These are phyloP conservation scores for Gortyna flavago DNA, from an alignment of 2,888 invertebrate species.

Conservation along the genomic window DNA sequence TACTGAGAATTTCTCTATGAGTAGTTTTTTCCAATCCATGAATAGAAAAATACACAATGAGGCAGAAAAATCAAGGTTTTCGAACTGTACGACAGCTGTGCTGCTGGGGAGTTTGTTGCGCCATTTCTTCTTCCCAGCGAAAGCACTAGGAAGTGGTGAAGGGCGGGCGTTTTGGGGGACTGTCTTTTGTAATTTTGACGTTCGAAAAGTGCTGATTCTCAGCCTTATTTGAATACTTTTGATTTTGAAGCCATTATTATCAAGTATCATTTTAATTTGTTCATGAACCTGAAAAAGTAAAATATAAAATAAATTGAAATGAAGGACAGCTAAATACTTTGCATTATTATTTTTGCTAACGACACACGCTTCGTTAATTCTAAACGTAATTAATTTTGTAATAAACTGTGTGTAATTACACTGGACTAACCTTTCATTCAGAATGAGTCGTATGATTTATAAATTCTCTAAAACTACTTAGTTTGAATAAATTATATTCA, in stretches of 20 bases:
- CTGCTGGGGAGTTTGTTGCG: no score
- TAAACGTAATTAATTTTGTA: slow-evolving; percentile 20
- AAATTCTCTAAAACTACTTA: slow-evolving; percentile 1
- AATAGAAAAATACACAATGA: neutral
- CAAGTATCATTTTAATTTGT: neutral
- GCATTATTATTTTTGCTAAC: slow-evolving; percentile 18
- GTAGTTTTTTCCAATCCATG: neutral
- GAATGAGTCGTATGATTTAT: slow-evolving; percentile 4
- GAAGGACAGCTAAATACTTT: neutral
- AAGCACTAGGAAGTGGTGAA: no score
- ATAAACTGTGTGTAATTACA: slow-evolving; percentile 1
- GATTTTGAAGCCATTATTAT: no score
- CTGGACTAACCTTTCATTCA: neutral
- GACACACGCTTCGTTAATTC: slow-evolving; percentile 40
- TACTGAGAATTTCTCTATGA: neutral
- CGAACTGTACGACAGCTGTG: neutral
- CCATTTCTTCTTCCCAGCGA: no score
- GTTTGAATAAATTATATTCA: slow-evolving; percentile 8
- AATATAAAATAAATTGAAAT: no score
- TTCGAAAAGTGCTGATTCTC: no score
- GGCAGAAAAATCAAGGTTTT: neutral
- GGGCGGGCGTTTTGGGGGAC: no score
- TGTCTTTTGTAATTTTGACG: no score
- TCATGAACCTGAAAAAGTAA: neutral
- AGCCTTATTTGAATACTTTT: no score